Conservation (phyloP, 2,113 vertebrate genomes). For the Parus major region DNA sequence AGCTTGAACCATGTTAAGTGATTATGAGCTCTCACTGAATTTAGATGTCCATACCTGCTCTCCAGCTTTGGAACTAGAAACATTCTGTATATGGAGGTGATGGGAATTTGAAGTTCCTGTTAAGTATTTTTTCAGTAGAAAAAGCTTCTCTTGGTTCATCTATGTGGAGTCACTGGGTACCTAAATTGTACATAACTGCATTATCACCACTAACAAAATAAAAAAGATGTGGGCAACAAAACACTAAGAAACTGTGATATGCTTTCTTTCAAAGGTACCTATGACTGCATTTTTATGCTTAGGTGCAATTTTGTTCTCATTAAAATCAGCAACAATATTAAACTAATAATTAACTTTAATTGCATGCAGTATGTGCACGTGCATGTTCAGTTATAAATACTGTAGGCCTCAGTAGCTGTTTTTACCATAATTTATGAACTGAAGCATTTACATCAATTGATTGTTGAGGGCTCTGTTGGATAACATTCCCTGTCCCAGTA, state of each 20-base stretch:
- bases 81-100: not conserved
- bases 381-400: not conserved
- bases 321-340: not conserved
- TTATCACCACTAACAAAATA: not conserved
- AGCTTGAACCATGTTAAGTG: not conserved
- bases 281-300: not conserved
- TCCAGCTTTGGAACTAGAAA: not conserved
- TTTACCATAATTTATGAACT: not conserved
- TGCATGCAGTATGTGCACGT: not conserved
- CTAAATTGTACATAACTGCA: not conserved
- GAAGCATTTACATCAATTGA: not conserved
- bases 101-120: not conserved
- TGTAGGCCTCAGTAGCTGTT: not conserved
- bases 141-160: not conserved
- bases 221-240: not conserved
- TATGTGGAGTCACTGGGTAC: not conserved
- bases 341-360: not conserved
- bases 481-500: not conserved
- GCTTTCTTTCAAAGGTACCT: not conserved
- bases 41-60: rapidly evolving
- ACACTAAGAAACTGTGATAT: not conserved
- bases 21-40: not conserved
- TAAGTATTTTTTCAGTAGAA: not conserved
- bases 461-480: not conserved
- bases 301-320: not conserved